Conservation (phyloP, 1,140 invertebrate species). For the Liolophura sinensis region DNA sequence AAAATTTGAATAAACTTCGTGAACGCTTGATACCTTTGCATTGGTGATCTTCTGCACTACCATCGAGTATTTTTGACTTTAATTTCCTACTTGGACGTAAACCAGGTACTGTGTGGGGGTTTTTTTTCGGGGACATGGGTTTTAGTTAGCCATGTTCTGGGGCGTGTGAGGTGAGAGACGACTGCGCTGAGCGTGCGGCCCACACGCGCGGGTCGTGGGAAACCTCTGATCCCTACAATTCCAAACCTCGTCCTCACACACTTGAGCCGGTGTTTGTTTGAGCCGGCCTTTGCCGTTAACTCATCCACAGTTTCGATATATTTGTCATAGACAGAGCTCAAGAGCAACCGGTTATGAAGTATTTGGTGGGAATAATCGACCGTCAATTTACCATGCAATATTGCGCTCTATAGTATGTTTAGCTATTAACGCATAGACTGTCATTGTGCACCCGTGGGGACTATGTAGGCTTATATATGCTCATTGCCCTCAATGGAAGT, state of each 20-base stretch:
- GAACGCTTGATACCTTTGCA: constrained; percentile 1
- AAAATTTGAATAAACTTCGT: constrained; percentile 4
- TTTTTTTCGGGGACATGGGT: neutral
- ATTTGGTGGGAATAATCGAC: too few relatives aligned
- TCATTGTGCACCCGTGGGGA: too few relatives aligned
- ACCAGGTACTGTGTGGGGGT: neutral
- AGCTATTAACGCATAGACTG: too few relatives aligned
- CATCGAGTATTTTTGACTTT: neutral
- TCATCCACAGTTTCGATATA: too few relatives aligned
- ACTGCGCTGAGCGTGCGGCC: constrained; percentile 20
- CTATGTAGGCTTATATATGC: too few relatives aligned
- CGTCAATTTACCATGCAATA: too few relatives aligned
- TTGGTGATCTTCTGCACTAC: neutral
- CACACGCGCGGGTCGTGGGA: constrained; percentile 39
- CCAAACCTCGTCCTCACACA: constrained; percentile 2
- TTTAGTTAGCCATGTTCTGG: constrained; percentile 10
- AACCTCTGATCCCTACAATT: constrained; percentile 10
- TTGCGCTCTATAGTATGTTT: too few relatives aligned
- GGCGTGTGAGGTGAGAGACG: constrained; percentile 15
- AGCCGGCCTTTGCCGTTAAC: too few relatives aligned
- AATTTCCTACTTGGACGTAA: neutral
- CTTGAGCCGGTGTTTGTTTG: too few relatives aligned
- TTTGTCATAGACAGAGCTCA: too few relatives aligned
- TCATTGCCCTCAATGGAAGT: too few relatives aligned
- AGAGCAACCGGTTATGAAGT: too few relatives aligned